phyloP scores from a whole-genome alignment of 2,113 vertebrate species.

The Ailurus styani region DNA sequence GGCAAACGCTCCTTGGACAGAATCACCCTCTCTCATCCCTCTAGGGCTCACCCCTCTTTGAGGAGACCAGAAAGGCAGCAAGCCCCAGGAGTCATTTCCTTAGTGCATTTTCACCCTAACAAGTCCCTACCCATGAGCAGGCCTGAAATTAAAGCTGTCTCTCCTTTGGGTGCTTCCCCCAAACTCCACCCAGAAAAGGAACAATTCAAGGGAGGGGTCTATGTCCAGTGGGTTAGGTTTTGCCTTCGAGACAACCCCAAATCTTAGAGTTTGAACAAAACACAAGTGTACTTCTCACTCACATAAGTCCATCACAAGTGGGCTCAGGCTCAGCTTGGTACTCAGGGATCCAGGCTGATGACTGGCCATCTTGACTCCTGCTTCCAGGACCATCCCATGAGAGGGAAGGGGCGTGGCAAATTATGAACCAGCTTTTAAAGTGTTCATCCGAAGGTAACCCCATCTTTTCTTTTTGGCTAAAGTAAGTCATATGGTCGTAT shows the following conservation, averaged over 20 bases:
- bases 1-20: neutral
- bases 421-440: neutral
- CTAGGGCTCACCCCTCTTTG: neutral
- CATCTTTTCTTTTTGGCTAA: neutral
- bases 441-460: neutral
- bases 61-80: neutral
- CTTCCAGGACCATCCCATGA: neutral
- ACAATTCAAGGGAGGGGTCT: neutral
- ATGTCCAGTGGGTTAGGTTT: neutral
- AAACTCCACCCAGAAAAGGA: neutral
- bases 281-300: neutral
- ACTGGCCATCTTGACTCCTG: neutral
- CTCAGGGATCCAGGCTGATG: neutral
- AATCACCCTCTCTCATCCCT: neutral
- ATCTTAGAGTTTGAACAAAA: neutral
- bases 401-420: neutral
- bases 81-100: neutral
- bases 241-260: neutral
- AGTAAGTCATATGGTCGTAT: neutral
- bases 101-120: neutral
- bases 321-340: neutral
- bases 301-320: neutral
- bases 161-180: neutral
- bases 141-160: neutral
- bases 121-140: neutral